A percentile compares a stretch with the other conserved stretches of the same genome.
phyloP scores from a whole-genome alignment of 2,797 vertebrate species.

The Mormyrops boulengeri region DNA sequence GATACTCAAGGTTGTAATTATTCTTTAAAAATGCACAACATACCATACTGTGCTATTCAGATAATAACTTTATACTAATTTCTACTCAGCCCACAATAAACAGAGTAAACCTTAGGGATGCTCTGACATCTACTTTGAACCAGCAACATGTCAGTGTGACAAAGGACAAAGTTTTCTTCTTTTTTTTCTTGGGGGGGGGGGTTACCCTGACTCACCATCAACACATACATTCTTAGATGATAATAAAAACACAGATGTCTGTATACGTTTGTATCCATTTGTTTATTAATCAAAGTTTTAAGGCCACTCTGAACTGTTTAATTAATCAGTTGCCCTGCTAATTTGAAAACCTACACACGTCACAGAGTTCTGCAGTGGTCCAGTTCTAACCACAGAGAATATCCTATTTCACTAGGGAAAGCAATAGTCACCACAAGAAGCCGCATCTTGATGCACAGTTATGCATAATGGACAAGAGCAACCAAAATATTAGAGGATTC shows the following conservation, averaged over 20 bases:
- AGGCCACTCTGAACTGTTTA: slow-evolving; percentile 64
- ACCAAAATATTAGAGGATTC: slow-evolving; percentile 9
- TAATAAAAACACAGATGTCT: background rate
- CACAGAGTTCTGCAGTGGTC: slow-evolving; percentile 23
- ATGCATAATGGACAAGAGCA: background rate
- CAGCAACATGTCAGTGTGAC: background rate
- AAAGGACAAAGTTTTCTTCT: background rate
- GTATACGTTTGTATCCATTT: slow-evolving; percentile 27
- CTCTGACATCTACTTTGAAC: background rate
- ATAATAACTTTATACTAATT: too few species aligned
- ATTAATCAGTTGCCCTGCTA: background rate
- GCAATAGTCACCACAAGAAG: background rate
- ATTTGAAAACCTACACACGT: slow-evolving; percentile 24
- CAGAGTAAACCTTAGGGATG: background rate
- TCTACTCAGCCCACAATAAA: background rate
- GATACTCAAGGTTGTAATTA: background rate
- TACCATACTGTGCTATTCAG: too few species aligned
- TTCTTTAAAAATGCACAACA: background rate
- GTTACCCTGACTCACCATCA: background rate
- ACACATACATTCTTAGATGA: background rate
- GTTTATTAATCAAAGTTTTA: slow-evolving; percentile 61
- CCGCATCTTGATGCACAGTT: background rate
- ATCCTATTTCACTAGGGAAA: background rate
- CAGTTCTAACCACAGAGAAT: slow-evolving; percentile 30
- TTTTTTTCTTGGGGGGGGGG: background rate